Conservation (phyloP, 1,140 invertebrate species). For the Phymorhynchus buccinoides region DNA sequence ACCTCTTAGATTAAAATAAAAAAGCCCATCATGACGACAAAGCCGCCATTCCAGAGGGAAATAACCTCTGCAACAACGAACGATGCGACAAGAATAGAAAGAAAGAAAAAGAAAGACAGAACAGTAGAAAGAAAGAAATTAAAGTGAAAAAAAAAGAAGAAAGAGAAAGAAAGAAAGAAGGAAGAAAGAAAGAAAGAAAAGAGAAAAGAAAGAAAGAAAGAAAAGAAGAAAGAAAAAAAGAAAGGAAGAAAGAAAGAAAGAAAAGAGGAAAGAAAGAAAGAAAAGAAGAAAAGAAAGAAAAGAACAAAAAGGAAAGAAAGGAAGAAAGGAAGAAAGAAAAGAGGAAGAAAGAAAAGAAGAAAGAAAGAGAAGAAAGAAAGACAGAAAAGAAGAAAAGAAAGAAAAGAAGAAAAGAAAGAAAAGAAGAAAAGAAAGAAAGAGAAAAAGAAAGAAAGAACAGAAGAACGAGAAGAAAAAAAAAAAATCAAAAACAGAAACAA, state of each 20-base stretch:
- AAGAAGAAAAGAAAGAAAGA: background rate
- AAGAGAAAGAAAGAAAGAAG: background rate
- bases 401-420: background rate
- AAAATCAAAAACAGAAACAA: background rate
- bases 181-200: background rate
- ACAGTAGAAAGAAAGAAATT: background rate
- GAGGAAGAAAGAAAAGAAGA: background rate
- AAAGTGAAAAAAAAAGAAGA: too few species aligned
- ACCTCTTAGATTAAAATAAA: too few species aligned
- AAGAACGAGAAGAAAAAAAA: background rate
- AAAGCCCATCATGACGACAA: too few species aligned
- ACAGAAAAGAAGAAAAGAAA: background rate
- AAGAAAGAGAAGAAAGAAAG: background rate
- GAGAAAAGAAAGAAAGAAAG: background rate
- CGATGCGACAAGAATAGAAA: background rate
- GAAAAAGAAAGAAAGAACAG: background rate
- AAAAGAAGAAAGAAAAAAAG: background rate
- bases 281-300: background rate
- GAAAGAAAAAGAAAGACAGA: background rate
- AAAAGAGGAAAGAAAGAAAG: background rate
- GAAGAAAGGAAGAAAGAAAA: background rate
- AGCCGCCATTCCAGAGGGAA: too few species aligned
- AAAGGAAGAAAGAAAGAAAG: background rate
- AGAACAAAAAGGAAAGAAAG: background rate
- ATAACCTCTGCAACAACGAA: too few species aligned